phyloP scores from a whole-genome alignment of 2,113 vertebrate genomes.

The Pavo muticus region DNA sequence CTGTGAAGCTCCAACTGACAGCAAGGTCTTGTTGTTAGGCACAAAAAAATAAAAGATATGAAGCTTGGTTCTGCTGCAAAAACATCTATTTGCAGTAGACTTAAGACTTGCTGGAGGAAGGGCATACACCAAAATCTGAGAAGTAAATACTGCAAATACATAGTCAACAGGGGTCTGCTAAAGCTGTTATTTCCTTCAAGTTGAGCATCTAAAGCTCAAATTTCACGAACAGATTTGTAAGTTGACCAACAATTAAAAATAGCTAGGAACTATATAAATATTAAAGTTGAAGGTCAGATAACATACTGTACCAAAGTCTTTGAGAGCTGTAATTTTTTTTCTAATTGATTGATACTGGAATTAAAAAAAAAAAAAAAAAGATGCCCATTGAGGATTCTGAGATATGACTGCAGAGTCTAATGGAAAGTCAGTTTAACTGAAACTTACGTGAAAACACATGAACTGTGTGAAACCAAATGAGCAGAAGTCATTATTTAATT shows the following conservation, averaged over 20 bases:
- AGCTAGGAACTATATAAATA: neutral
- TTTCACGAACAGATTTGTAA: neutral
- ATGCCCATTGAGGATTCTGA: neutral
- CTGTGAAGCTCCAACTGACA: neutral
- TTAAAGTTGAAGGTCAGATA: neutral
- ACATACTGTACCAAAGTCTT: neutral
- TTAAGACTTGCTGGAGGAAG: neutral
- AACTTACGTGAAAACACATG: neutral
- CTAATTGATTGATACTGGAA: neutral
- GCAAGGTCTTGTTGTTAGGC: neutral
- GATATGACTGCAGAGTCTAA: neutral
- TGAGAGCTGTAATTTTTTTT: neutral
- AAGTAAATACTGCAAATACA: neutral
- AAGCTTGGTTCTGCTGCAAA: neutral
- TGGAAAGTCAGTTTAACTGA: neutral
- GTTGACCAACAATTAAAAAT: neutral
- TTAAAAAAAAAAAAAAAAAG: neutral
- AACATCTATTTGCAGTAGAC: neutral
- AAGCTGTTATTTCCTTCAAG: neutral
- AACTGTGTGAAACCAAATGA: neutral
- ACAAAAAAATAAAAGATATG: neutral
- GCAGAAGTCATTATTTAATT: neutral
- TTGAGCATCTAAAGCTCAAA: neutral
- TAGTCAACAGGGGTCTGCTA: neutral
- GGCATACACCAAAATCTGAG: neutral